phyloP scores from a whole-genome alignment of 2,888 invertebrate species.

The Taphrorychus bicolor region DNA sequence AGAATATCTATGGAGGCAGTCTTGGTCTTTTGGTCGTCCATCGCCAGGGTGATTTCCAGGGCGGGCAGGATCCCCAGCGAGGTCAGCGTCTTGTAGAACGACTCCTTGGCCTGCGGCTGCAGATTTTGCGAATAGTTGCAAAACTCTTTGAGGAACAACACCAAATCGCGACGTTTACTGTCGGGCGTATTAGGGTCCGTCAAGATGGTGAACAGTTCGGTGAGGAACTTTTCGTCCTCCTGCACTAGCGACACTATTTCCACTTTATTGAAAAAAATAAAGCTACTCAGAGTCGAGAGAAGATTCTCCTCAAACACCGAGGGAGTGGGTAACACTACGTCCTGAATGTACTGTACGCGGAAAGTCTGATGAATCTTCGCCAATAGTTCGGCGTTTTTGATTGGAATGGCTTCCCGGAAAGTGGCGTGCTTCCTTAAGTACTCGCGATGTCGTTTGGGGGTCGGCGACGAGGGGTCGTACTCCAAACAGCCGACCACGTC shows the following conservation, averaged over 20 bases:
- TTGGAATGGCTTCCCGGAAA: slow-evolving; percentile 93
- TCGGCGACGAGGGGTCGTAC: slow-evolving; percentile 89
- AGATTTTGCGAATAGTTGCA: slow-evolving; percentile 99
- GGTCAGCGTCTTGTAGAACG: slow-evolving; percentile 94
- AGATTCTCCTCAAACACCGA: slow-evolving; percentile 99
- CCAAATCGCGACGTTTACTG: slow-evolving; percentile 87
- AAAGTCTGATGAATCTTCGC: slow-evolving; percentile 99
- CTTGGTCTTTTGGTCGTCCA: slow-evolving; percentile 94
- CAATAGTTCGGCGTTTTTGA: slow-evolving; percentile 91
- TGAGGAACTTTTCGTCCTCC: slow-evolving; percentile 96
- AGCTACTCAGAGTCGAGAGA: slow-evolving; percentile 95
- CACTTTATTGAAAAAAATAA: slow-evolving; percentile 99
- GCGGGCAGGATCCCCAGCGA: slow-evolving; percentile 88
- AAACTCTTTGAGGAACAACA: slow-evolving; percentile 97
- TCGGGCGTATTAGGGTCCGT: slow-evolving; percentile 88
- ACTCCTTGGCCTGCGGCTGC: slow-evolving; percentile 96
- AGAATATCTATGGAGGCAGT: slow-evolving; percentile 97
- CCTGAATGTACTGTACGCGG: slow-evolving; percentile 98
- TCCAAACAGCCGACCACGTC: slow-evolving; percentile 98
- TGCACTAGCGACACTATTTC: slow-evolving; percentile 98
- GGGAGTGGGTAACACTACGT: slow-evolving; percentile 98
- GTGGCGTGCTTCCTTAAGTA: slow-evolving; percentile 90
- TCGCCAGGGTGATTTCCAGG: slow-evolving; percentile 87
- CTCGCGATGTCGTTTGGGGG: slow-evolving; percentile 93
- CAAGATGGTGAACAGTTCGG: slow-evolving; percentile 92